phyloP scores from a whole-genome alignment of 2,797 vertebrate species.

The Tapera naevia region DNA sequence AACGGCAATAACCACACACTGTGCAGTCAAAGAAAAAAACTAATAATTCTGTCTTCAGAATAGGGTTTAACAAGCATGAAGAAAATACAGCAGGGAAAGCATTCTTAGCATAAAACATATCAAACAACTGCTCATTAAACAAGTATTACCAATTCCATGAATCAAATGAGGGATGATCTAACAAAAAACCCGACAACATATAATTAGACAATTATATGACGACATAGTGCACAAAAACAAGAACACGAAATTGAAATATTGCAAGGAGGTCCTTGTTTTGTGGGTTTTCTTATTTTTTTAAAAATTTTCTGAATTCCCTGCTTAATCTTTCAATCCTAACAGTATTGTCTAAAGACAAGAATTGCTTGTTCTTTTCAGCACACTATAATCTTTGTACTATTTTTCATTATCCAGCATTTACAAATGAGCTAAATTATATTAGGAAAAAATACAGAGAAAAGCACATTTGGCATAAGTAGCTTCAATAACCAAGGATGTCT shows the following conservation, averaged over 20 bases:
- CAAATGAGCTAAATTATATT: neutral
- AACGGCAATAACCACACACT: neutral
- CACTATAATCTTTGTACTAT: neutral
- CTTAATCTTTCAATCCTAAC: neutral
- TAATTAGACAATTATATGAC: neutral
- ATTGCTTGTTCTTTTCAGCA: neutral
- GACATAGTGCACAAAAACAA: neutral
- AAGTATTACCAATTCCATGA: neutral
- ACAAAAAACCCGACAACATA: neutral
- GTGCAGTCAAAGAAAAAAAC: neutral
- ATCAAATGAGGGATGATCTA: neutral
- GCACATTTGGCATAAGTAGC: neutral
- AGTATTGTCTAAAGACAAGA: neutral
- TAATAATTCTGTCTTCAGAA: neutral
- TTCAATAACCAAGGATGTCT: neutral
- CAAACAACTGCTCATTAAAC: slow-evolving; percentile 12
- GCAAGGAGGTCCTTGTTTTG: neutral
- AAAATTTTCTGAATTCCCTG: neutral
- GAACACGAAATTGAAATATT: neutral
- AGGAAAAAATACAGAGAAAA: neutral
- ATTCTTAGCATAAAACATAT: neutral
- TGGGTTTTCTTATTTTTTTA: too few species aligned
- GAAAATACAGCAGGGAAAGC: neutral
- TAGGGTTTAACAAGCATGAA: neutral
- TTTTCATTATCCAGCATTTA: neutral